Percentiles rank a stretch among this genome's conserved stretches.
phyloP scores from a whole-genome alignment of 2,113 vertebrate species.

The Smithornis capensis region DNA sequence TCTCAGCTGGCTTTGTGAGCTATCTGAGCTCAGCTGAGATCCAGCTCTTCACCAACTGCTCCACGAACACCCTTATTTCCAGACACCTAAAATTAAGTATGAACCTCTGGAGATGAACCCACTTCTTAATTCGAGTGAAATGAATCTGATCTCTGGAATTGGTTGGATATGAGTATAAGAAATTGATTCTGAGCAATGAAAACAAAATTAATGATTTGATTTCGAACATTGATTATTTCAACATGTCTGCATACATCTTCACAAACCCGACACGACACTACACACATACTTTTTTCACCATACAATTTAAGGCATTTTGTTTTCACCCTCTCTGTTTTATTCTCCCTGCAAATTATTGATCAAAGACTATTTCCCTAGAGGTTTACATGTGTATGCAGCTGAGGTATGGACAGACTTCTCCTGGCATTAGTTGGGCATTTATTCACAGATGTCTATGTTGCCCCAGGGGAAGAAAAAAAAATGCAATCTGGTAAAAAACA shows the following conservation, averaged over 20 bases:
- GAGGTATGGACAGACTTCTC: background rate
- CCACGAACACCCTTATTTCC: background rate
- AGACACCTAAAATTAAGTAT: background rate
- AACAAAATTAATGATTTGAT: background rate
- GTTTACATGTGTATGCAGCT: background rate
- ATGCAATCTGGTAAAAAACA: background rate
- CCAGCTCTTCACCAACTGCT: background rate
- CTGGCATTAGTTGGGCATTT: background rate
- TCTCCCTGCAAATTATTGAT: background rate
- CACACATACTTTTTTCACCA: background rate
- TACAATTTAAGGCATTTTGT: conserved; percentile 57
- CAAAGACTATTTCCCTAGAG: background rate
- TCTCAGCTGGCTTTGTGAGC: background rate
- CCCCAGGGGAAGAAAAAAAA: background rate
- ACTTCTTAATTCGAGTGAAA: background rate
- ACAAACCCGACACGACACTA: background rate
- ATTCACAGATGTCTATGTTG: background rate
- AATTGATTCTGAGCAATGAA: background rate
- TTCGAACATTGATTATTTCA: conserved; percentile 8
- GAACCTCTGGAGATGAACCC: background rate
- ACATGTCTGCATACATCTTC: background rate
- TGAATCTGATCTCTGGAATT: background rate
- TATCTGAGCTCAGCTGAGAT: background rate
- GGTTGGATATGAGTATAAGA: background rate
- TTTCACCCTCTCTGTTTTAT: background rate